A percentile compares a stretch with the other conserved stretches of the same genome.
phyloP scores from a whole-genome alignment of 2,888 invertebrate genomes.

The Drosophila meridiana region DNA sequence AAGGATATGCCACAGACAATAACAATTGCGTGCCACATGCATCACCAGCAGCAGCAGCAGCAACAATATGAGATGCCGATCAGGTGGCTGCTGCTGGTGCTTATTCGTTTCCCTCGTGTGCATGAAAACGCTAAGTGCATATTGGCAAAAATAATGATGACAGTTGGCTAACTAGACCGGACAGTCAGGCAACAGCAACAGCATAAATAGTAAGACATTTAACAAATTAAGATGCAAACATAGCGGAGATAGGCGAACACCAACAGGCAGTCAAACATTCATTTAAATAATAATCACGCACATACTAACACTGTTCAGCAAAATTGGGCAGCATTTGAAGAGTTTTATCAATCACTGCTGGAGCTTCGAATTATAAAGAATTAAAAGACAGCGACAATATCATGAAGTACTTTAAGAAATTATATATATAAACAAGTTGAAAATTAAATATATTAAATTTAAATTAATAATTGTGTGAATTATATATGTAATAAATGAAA shows the following conservation, averaged over 20 bases:
- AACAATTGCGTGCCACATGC: slow-evolving; percentile 78
- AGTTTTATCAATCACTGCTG: not conserved
- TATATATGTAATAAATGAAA: no score
- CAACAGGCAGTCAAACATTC: slow-evolving; percentile 22
- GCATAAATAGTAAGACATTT: slow-evolving; percentile 54
- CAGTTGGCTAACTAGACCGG: slow-evolving; percentile 74
- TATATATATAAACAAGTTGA: not conserved
- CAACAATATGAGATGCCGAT: slow-evolving; percentile 70
- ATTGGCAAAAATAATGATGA: slow-evolving; percentile 80
- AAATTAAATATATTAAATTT: not conserved
- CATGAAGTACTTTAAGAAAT: not conserved
- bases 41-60: slow-evolving; percentile 44
- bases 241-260: slow-evolving; percentile 14
- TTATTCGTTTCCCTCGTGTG: slow-evolving; percentile 41
- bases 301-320: slow-evolving; percentile 30
- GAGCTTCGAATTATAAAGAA: not conserved
- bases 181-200: slow-evolving; percentile 39
- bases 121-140: slow-evolving; percentile 75
- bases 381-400: not conserved
- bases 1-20: slow-evolving; percentile 64
- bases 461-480: not conserved
- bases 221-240: slow-evolving; percentile 72
- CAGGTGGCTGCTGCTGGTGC: slow-evolving; percentile 57
- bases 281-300: slow-evolving; percentile 41
- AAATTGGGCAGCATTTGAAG: not conserved